Evolutionary conservation across 2,113 vertebrate genomes (phyloP).

Genomic region (Melanocharis versteri): DNA sequence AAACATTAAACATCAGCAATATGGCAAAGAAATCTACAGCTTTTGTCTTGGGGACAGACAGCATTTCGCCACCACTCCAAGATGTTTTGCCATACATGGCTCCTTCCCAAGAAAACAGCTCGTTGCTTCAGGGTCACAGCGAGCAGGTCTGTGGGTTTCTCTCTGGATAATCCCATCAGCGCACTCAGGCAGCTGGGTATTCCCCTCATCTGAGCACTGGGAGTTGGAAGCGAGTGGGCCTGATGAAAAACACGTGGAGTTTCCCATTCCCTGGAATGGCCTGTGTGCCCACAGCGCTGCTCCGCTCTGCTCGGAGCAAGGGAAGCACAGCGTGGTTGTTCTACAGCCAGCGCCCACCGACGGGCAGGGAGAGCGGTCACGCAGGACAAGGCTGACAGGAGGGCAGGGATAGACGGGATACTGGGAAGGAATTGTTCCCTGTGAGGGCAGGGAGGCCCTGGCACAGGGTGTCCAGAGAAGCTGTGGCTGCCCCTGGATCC

Average conservation of each 20-base stretch:
- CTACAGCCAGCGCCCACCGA: accelerated
- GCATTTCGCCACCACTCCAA: background rate
- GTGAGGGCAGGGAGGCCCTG: accelerated
- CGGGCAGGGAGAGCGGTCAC: accelerated
- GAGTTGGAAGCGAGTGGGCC: accelerated
- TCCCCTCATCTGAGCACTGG: accelerated
- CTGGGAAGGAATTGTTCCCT: accelerated
- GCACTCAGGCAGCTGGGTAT: background rate
- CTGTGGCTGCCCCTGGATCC: background rate
- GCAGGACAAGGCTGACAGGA: background rate
- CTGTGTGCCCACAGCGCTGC: accelerated
- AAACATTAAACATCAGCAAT: background rate
- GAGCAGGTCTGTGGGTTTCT: background rate
- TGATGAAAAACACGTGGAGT: accelerated
- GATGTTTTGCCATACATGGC: background rate
- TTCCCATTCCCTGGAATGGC: accelerated
- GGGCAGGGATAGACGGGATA: background rate
- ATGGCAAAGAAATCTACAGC: background rate
- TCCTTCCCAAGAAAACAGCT: background rate
- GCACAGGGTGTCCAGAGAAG: background rate
- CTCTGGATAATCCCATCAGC: background rate
- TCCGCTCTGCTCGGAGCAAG: background rate
- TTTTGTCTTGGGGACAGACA: background rate
- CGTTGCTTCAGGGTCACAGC: accelerated
- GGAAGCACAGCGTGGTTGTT: accelerated